A percentile compares a stretch with the other conserved stretches of the same genome.
phyloP scores from a whole-genome alignment of 2,113 vertebrate genomes.

The Gorsachius goisagi region DNA sequence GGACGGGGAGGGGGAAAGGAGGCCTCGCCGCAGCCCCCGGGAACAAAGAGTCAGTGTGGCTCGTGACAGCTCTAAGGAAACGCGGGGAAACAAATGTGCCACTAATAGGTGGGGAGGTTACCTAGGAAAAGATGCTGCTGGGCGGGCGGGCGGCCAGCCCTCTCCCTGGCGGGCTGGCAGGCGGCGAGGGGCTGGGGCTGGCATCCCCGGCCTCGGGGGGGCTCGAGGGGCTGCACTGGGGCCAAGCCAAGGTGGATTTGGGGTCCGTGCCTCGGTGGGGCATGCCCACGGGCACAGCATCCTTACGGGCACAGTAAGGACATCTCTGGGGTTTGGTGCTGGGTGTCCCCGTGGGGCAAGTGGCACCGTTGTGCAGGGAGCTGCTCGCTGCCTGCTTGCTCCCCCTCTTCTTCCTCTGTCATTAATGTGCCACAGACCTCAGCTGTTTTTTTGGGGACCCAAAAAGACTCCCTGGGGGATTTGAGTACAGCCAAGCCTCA shows the following conservation, averaged over 20 bases:
- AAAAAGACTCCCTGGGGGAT: neutral
- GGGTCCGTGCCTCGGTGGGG: neutral
- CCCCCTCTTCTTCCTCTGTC: neutral
- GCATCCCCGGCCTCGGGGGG: neutral
- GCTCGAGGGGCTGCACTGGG: neutral
- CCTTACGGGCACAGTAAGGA: neutral
- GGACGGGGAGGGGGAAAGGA: neutral
- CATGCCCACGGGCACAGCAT: accelerated
- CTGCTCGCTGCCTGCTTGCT: neutral
- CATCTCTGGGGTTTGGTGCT: neutral
- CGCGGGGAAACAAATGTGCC: slow-evolving; percentile 58
- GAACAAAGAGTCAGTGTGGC: slow-evolving; percentile 70
- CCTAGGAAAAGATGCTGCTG: slow-evolving; percentile 44
- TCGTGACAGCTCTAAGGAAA: slow-evolving; percentile 66
- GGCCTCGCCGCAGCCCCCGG: neutral
- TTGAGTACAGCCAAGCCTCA: neutral
- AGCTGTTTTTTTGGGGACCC: neutral
- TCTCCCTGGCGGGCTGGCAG: neutral
- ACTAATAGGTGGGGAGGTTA: slow-evolving; percentile 71
- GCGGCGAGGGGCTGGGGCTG: neutral
- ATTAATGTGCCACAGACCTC: neutral
- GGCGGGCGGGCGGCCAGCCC: neutral
- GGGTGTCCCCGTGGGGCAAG: neutral
- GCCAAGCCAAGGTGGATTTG: neutral
- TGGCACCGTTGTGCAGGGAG: neutral